Percentiles rank a stretch among this genome's conserved stretches.
Conservation (phyloP, 1,140 invertebrate species). For the Leptoteleia sp. region DNA sequence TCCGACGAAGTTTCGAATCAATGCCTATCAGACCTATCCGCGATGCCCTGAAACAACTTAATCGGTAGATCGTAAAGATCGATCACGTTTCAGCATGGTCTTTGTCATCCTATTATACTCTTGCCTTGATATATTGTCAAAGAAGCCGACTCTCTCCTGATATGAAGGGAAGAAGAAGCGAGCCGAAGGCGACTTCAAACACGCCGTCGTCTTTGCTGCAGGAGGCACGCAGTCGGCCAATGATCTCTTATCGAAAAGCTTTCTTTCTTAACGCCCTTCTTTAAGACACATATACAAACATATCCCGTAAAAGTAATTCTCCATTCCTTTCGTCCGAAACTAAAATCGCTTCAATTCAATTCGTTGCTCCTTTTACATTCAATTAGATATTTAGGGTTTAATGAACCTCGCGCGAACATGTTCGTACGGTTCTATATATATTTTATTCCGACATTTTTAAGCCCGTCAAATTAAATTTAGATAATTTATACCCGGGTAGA, state of each 20-base stretch:
- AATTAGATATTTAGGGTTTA: not conserved
- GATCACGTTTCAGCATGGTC: constrained; percentile 60
- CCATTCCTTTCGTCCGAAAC: constrained; percentile 21
- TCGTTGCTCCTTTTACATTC: constrained; percentile 1
- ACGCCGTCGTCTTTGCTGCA: constrained; percentile 59
- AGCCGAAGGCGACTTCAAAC: constrained; percentile 65
- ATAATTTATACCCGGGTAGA: too few species aligned
- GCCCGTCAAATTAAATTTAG: too few species aligned
- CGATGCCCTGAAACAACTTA: constrained; percentile 67
- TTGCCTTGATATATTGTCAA: constrained; percentile 64
- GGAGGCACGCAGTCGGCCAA: constrained; percentile 59
- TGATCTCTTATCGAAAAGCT: constrained; percentile 66
- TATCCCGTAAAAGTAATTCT: constrained; percentile 28
- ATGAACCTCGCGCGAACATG: not conserved
- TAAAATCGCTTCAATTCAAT: constrained; percentile 16
- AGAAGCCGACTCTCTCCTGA: constrained; percentile 64
- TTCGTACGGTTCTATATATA: too few species aligned
- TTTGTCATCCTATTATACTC: constrained; percentile 61
- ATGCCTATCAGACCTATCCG: constrained; percentile 29
- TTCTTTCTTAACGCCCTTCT: constrained; percentile 63
- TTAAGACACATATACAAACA: constrained; percentile 30
- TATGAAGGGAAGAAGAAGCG: constrained; percentile 62
- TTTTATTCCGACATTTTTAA: too few species aligned
- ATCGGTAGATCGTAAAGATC: constrained; percentile 64
- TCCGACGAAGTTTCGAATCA: constrained; percentile 28